Percentiles rank a stretch among this genome's conserved stretches.
Conservation (phyloP, 1,140 invertebrate genomes). For the Zaprionus inermis region DNA sequence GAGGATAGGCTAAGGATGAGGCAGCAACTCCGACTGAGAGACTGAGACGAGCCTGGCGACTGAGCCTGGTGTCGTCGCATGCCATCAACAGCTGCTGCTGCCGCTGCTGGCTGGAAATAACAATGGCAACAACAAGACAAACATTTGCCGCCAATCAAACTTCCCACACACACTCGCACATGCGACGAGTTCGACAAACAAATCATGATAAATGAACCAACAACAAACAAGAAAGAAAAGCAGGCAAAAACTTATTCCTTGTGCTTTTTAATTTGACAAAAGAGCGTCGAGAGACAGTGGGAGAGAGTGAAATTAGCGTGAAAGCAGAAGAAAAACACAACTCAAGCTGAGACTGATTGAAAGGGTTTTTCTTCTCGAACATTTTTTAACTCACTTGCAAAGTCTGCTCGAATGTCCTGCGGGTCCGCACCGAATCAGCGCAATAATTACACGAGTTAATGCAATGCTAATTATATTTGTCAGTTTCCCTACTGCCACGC, state of each 20-base stretch:
- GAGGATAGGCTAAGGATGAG: neutral
- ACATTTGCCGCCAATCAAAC: conserved; percentile 77
- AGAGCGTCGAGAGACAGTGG: conserved; percentile 35
- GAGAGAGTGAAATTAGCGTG: conserved; percentile 63
- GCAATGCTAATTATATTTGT: conserved; percentile 64
- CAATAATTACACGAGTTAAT: conserved; percentile 70
- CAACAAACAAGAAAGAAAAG: conserved; percentile 42
- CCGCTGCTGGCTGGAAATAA: conserved; percentile 65
- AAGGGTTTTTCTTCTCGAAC: conserved; percentile 53
- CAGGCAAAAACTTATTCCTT: conserved; percentile 49
- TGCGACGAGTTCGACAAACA: conserved; percentile 76
- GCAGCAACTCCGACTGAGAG: neutral
- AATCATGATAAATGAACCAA: conserved; percentile 82
- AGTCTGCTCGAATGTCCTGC: conserved; percentile 31
- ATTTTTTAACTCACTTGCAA: conserved; percentile 5
- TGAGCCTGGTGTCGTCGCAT: conserved; percentile 19
- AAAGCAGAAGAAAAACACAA: conserved; percentile 73
- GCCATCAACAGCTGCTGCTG: conserved; percentile 58
- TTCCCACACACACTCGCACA: conserved; percentile 46
- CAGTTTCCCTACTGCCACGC: neutral
- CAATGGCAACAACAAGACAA: conserved; percentile 58
- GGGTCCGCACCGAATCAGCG: conserved; percentile 38
- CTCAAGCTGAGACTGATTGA: conserved; percentile 62
- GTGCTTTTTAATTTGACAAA: conserved; percentile 79
- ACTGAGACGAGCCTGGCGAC: neutral